Conservation (phyloP, 2,888 invertebrate species). For the Dermolepida albohirtum region DNA sequence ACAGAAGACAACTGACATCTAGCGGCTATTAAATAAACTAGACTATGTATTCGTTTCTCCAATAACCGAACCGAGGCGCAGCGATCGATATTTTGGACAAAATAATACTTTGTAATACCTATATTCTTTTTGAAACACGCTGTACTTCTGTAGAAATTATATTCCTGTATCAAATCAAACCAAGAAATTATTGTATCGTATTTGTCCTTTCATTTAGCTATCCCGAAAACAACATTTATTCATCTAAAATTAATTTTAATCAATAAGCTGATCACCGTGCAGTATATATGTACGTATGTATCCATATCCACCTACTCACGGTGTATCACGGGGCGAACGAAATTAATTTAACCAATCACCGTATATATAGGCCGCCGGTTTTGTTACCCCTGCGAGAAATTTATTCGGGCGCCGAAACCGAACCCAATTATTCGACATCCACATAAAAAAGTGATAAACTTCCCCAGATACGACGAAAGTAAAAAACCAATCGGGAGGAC, state of each 20-base stretch:
- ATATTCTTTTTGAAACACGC: no score
- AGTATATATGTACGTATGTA: constrained; percentile 1
- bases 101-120: no score
- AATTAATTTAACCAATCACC: constrained; percentile 27
- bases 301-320: neutral
- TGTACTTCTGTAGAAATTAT: no score
- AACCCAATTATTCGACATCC: constrained; percentile 25
- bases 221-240: neutral
- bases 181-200: neutral
- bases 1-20: no score
- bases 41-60: no score
- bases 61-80: no score
- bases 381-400: constrained; percentile 5
- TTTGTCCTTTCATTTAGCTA: neutral
- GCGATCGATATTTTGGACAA: no score
- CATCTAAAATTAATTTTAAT: neutral
- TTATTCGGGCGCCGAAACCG: constrained; percentile 18
- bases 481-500: constrained; percentile 16
- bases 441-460: constrained; percentile 22
- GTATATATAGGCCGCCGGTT: constrained; percentile 5
- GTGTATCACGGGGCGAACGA: neutral
- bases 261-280: neutral
- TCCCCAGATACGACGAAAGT: neutral
- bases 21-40: no score
- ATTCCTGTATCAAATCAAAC: neutral